Evolutionary conservation across 2,113 vertebrate genomes (phyloP), one percentile per base, ranked within the genome.

Genomic region (Eubucco bourcierii): DNA sequence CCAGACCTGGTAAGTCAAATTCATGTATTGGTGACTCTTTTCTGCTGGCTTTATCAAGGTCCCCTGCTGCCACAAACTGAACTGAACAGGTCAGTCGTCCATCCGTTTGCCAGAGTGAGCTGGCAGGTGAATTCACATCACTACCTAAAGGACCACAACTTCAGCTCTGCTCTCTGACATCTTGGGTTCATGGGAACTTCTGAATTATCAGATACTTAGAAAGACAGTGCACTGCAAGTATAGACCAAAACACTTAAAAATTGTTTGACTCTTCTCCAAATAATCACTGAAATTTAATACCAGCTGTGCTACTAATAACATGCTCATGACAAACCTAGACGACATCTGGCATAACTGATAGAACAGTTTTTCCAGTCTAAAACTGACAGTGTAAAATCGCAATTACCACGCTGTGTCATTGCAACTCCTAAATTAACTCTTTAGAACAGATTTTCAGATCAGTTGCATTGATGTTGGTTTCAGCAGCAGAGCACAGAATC

Each of bases 271-370:
- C 46, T 66, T 61, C 39, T 55, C 24, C 33, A 29, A 39, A 6
- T 3, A 64, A 28, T 29, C 37, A 72, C 19, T n/a, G 9, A 47
- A 41, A 64, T 27, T 47, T 34, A 73, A 34, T 21, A 28, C 14
- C 17, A 31, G 18, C 12, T 77, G 37, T 64, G 41, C 66, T 74
- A 18, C 53, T 24, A 52, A 63, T 16, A 39, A 34, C 41, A 12
- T 4, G 18, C 1, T 5, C 1, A 1, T 24, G 37, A n/a, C 1
- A 3, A 44, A 80, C 34, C 53, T 47, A 11, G 15, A 29, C 50
- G 28, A 18, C 12, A 58, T 7, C 50, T 25, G 33, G 55, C 15
- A 5, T 10, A 73, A 59, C 29, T 6, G 52, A 41, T 1, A 14
- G 21, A 37, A 31, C 21, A 2, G 14, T 18, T 58, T n/a, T 58